Conservation (phyloP, 2,797 vertebrate genomes). For the Ispidina lecontei region DNA sequence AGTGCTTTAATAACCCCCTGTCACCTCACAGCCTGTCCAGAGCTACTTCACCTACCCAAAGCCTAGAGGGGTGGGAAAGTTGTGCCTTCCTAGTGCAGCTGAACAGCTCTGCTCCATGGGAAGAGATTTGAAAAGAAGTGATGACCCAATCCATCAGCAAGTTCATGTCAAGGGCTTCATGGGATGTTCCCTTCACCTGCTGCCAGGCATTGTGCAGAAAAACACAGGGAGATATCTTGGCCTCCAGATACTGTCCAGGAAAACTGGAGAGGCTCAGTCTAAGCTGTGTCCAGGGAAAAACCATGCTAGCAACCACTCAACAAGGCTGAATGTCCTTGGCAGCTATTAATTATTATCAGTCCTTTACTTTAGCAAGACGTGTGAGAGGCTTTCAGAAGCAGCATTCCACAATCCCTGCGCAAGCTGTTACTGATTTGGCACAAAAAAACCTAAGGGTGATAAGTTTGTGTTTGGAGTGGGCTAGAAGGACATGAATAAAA, state of each 20-base stretch:
- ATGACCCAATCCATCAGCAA: background rate
- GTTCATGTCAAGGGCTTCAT: background rate
- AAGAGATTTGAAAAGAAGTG: background rate
- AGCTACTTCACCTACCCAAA: slow-evolving; percentile 29
- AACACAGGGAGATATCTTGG: background rate
- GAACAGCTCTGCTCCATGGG: background rate
- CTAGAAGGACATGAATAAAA: slow-evolving; percentile 53
- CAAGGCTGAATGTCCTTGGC: slow-evolving; percentile 50
- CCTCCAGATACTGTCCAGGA: slow-evolving; percentile 3
- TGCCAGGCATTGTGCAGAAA: background rate
- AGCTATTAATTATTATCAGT: slow-evolving; percentile 61
- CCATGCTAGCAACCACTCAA: slow-evolving; percentile 7
- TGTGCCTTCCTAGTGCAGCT: background rate
- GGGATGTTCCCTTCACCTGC: background rate
- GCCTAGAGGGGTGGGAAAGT: background rate
- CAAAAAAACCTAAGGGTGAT: background rate
- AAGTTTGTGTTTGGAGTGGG: slow-evolving; percentile 40
- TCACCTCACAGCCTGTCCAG: background rate
- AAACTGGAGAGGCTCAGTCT: background rate
- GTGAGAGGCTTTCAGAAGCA: slow-evolving; percentile 32
- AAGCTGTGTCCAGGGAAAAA: slow-evolving; percentile 28
- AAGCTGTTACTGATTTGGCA: slow-evolving; percentile 58
- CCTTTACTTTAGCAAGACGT: slow-evolving; percentile 20
- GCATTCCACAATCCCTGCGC: background rate
- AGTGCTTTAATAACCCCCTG: background rate